Percentiles rank a stretch among this genome's conserved stretches.
These are phyloP conservation scores for Notarius lentiginosus DNA, from an alignment of 2,113 vertebrate genomes.

Conservation along the genomic window DNA sequence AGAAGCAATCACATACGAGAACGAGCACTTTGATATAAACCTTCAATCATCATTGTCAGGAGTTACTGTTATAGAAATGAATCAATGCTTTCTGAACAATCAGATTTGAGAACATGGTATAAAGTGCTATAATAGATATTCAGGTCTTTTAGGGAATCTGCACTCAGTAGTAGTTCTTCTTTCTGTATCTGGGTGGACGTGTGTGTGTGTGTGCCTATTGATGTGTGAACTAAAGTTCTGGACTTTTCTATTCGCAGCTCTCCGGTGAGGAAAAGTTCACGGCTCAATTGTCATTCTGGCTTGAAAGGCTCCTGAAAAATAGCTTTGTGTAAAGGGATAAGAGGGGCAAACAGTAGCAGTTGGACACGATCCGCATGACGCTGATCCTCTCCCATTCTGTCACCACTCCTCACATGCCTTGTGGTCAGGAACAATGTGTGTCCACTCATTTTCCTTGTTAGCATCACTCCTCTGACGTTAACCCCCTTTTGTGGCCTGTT, in stretches of 20 bases:
- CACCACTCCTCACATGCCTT: slow-evolving; percentile 34
- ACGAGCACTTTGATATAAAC: not conserved
- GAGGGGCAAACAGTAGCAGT: slow-evolving; percentile 30
- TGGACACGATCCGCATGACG: slow-evolving; percentile 14
- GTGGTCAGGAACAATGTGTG: slow-evolving; percentile 36
- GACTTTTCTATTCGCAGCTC: slow-evolving; percentile 29
- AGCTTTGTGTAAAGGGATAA: slow-evolving; percentile 29
- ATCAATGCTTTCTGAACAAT: not conserved
- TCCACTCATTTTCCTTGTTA: slow-evolving; percentile 29
- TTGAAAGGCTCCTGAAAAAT: slow-evolving; percentile 31
- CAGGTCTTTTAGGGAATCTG: not conserved
- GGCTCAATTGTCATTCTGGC: slow-evolving; percentile 29
- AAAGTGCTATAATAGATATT: not conserved
- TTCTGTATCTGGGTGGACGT: not conserved
- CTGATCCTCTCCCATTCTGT: slow-evolving; percentile 42
- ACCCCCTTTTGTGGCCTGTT: slow-evolving; percentile 17
- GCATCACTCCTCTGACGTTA: slow-evolving; percentile 34
- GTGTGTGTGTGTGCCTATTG: slow-evolving; percentile 9
- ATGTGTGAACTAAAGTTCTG: not conserved
- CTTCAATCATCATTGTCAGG: not conserved
- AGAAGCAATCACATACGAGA: not conserved
- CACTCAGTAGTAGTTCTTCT: not conserved
- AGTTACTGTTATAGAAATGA: not conserved
- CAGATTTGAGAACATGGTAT: slow-evolving; percentile 2
- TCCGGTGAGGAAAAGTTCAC: slow-evolving; percentile 27